Base-by-base conservation (phyloP, 2,888 invertebrate genomes). In the Erpobdella octoculata region DNA sequence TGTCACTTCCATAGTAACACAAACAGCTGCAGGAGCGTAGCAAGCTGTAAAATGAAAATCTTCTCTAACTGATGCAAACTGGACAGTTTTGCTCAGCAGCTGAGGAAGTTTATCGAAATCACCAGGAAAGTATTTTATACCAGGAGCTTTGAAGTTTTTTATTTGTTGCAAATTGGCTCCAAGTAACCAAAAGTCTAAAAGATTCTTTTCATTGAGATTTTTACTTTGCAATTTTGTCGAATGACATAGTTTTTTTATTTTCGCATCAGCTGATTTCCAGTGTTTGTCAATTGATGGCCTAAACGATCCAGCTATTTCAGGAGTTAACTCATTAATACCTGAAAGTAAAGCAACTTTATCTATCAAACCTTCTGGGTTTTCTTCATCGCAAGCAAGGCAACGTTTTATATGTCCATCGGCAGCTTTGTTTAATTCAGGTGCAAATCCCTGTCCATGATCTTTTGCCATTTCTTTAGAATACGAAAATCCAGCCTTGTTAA, bases 51-150 rank as follows among this genome's bases (percentile, higher is more conserved):
- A 61, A 71, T 75, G 35, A 48, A 28, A 1, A 74, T 72, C 4
- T 18, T 74, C 66, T 41, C 72, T 74, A 31, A 46, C 67, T 33
- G 73, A 73, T 25, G 41, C 31, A 36, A 77, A 59, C n/a, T 72
- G 38, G 8, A 75, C 31, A n/a, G 28, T 37, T 36, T 64, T 70
- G 53, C 61, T 37, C 36, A 65, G 53, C 21, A 67, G 15, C 18
- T 65, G 58, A 12, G 71, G 75, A n/a, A 53, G 38, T 1, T 28
- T 18, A 18, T 73, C 58, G 36, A 76, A 75, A 72, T 77, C 76
- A 12, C 77, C 76, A 0, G 77, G 77, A 65, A 77, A 77, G 41
- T 48, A 36, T 36, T 75, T 67, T 8, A 76, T 71, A 15, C 75
- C 73, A 18, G 75, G 73, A 33, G 74, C 72, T 73, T 76, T 76